Base-by-base conservation (phyloP, 2,888 invertebrate species). In the Liodrosophila aerea region DNA sequence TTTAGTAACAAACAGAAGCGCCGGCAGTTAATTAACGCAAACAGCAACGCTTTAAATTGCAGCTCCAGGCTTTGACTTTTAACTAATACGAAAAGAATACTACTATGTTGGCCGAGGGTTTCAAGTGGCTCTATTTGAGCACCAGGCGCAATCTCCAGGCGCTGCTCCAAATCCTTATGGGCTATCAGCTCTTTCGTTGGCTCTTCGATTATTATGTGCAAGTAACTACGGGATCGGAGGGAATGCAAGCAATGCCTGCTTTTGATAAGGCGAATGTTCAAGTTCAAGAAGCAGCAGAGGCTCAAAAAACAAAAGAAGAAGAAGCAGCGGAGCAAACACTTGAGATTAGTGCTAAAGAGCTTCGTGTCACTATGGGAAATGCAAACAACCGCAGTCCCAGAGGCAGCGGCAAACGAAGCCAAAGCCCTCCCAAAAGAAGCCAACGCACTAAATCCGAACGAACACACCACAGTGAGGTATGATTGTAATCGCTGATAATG, bases 171-270 rank as follows among this genome's bases (percentile, higher is more conserved):
- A 50, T 87, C 33, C 62, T 86, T 31, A 63, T 86, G 67, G 63
- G 73, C 18, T 75, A 73, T 70, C 76, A 84, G 60, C 34, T 85
- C 59, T 64, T 87, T 63, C 87, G 78, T 31, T 87, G 87, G 86
- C 64, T 85, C 12, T 49, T 73, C 60, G 67, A 78, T 30, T 69
- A 67, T 46, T 76, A 73, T 58, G 33, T 54, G 33, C 61, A 73
- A 66, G 44, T 82, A 62, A 81, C 77, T 49, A 59, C 34, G 43
- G 49, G 16, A 4, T 34, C 50, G 16, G 45, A 53, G 37, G 53
- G 12, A 40, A 51, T 52, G 33, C 43, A 46, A 51, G 5, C 4
- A 12, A 13, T 29, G 12, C 41, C 7, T 1, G 29, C 9, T 29
- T 7, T 8, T 29, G 29, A 29, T 29, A 29, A 16, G 22, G 61